Evolutionary conservation across 1,140 invertebrate genomes (phyloP).

Genomic region (Pseudomyrmex dendroicus): DNA sequence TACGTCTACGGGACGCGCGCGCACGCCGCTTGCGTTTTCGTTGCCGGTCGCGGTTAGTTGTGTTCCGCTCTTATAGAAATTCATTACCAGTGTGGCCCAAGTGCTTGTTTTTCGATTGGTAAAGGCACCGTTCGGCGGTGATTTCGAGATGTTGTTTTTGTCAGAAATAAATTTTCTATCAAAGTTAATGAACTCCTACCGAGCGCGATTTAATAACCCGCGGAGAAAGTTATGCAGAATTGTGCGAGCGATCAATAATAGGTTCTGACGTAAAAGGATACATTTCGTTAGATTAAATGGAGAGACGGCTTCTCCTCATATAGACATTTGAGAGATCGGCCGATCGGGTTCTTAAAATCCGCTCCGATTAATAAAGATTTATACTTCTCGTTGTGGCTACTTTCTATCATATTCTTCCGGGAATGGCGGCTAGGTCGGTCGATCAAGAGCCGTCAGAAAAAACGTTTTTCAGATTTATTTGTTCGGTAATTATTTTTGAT

Average conservation of each 20-base stretch:
- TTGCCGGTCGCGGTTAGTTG: not conserved
- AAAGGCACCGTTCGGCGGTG: too few relatives aligned
- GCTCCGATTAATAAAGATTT: constrained; percentile 39
- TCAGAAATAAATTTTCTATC: too few relatives aligned
- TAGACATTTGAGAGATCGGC: constrained; percentile 1
- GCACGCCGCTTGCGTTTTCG: constrained; percentile 37
- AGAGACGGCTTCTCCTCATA: not conserved
- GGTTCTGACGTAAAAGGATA: constrained; percentile 26
- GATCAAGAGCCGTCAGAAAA: not conserved
- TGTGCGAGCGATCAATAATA: not conserved
- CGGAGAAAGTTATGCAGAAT: constrained; percentile 1
- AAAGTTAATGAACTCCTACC: too few relatives aligned
- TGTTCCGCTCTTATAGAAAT: constrained; percentile 3
- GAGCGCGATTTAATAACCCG: not conserved
- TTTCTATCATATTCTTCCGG: constrained; percentile 34
- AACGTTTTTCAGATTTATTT: too few relatives aligned
- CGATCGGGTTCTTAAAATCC: constrained; percentile 16
- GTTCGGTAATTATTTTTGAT: too few relatives aligned
- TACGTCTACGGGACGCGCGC: constrained; percentile 47
- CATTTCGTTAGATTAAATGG: constrained; percentile 10
- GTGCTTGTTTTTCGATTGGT: too few relatives aligned
- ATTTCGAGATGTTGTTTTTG: too few relatives aligned
- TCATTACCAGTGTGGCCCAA: not conserved
- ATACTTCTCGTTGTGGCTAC: constrained; percentile 41
- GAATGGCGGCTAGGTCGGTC: not conserved